Evolutionary conservation across 92 coral and sea anemone species (phyloP).

Genomic region (Chrysogorgia sp.): DNA sequence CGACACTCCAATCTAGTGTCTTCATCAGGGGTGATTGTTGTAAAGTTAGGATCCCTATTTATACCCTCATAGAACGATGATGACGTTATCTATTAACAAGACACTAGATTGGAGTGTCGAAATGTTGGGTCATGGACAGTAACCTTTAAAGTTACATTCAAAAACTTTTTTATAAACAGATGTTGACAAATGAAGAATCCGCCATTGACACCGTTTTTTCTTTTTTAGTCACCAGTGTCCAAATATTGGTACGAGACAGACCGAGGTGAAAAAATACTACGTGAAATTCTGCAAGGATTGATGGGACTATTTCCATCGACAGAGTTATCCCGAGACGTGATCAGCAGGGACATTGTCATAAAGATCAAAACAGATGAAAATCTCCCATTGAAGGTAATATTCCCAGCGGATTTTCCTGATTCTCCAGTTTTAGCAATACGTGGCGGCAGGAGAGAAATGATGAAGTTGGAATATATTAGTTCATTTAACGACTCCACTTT

Average conservation of each 20-base stretch:
- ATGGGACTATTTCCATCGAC: not conserved
- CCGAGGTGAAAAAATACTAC: not conserved
- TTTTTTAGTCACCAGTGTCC: too few relatives aligned
- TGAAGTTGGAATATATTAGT: not conserved
- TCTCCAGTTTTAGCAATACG: slow-evolving; percentile 4
- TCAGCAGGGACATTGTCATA: not conserved
- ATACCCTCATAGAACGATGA: too few relatives aligned
- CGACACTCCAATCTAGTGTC: too few relatives aligned
- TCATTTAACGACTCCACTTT: not conserved
- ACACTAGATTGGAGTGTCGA: too few relatives aligned
- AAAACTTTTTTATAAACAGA: too few relatives aligned
- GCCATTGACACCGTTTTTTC: too few relatives aligned
- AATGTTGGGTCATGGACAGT: too few relatives aligned
- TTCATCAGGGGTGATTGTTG: too few relatives aligned
- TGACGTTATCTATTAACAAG: too few relatives aligned
- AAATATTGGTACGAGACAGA: not conserved
- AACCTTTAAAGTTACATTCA: too few relatives aligned
- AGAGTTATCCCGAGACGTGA: not conserved
- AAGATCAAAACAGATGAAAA: not conserved
- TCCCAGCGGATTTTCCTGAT: not conserved
- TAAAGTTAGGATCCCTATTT: too few relatives aligned
- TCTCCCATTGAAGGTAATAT: not conserved
- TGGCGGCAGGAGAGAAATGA: slow-evolving; percentile 17
- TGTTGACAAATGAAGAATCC: too few relatives aligned
- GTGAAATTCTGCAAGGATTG: not conserved